Evolutionary conservation across 2,113 vertebrate species (phyloP).

Genomic region (Nycticryphes semicollaris): DNA sequence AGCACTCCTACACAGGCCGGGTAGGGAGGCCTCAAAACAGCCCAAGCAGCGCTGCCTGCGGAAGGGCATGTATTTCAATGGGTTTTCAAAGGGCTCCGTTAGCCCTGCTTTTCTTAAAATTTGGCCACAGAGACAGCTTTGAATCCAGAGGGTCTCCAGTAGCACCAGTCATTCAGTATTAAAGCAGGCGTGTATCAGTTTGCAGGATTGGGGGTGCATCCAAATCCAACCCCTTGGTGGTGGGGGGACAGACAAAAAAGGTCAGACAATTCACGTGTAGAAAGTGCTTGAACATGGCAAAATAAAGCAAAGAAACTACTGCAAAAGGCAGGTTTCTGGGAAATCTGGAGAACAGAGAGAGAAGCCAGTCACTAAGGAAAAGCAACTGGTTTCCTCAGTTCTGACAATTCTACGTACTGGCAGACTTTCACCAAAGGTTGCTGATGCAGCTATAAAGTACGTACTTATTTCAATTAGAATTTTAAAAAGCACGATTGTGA

Average conservation of each 20-base stretch:
- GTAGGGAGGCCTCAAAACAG: not conserved
- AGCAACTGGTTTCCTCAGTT: conserved; percentile 8
- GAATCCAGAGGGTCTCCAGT: not conserved
- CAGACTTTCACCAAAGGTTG: not conserved
- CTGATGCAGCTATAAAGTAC: conserved; percentile 32
- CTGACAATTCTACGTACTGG: not conserved
- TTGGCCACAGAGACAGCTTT: not conserved
- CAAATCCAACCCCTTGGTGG: not conserved
- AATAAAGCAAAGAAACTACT: not conserved
- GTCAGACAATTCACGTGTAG: not conserved
- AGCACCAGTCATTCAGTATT: not conserved
- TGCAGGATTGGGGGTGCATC: not conserved
- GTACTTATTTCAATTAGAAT: conserved; percentile 52
- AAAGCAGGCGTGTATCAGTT: not conserved
- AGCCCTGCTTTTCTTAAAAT: not conserved
- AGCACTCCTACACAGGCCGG: not conserved
- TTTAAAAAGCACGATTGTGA: conserved; percentile 61
- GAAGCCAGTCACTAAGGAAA: conserved; percentile 13
- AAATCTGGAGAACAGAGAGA: not conserved
- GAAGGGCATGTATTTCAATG: not conserved
- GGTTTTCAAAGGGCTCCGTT: not conserved
- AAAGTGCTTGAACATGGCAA: not conserved
- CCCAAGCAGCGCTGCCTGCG: not conserved
- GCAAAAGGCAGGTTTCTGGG: not conserved
- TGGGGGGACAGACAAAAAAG: not conserved